Conservation (phyloP, 2,888 invertebrate genomes). For the Chymomyza procnemis region DNA sequence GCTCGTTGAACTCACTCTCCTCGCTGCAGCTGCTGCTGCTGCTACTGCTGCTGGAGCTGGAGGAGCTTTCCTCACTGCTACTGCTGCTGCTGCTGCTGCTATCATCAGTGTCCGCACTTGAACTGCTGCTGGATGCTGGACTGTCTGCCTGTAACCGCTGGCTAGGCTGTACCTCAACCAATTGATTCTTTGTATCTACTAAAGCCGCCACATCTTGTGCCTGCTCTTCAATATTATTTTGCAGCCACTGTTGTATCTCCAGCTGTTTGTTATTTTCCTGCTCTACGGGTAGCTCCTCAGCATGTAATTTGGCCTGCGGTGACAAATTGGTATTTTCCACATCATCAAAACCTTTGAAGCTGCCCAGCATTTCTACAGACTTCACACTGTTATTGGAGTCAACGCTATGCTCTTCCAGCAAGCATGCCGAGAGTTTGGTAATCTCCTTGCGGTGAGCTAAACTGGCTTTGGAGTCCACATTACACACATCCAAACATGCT, state of each 20-base stretch:
- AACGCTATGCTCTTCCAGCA: constrained; percentile 3
- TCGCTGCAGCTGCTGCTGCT: constrained; percentile 12
- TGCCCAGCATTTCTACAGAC: constrained; percentile 45
- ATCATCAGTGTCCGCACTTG: constrained; percentile 39
- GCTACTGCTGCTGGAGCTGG: constrained; percentile 15
- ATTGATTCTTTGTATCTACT: neutral
- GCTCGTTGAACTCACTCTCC: constrained; percentile 67
- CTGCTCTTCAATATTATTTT: constrained; percentile 28
- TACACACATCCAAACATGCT: no score
- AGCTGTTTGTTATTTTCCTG: constrained; percentile 32
- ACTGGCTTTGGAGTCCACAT: no score
- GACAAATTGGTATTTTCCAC: constrained; percentile 53
- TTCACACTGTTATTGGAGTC: constrained; percentile 10
- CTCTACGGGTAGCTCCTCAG: constrained; percentile 12
- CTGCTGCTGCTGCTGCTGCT: constrained; percentile 21
- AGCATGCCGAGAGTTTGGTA: neutral
- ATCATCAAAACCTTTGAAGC: constrained; percentile 61
- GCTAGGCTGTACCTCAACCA: constrained; percentile 21
- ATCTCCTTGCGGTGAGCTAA: no score
- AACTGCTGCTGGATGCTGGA: constrained; percentile 32
- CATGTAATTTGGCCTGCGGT: constrained; percentile 41
- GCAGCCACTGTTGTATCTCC: constrained; percentile 54
- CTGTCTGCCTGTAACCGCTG: neutral
- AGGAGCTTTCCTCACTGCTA: constrained; percentile 7
- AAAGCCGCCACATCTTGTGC: neutral